phyloP scores from a whole-genome alignment of 2,888 invertebrate species.

The Hydrotaea cyrtoneurina region DNA sequence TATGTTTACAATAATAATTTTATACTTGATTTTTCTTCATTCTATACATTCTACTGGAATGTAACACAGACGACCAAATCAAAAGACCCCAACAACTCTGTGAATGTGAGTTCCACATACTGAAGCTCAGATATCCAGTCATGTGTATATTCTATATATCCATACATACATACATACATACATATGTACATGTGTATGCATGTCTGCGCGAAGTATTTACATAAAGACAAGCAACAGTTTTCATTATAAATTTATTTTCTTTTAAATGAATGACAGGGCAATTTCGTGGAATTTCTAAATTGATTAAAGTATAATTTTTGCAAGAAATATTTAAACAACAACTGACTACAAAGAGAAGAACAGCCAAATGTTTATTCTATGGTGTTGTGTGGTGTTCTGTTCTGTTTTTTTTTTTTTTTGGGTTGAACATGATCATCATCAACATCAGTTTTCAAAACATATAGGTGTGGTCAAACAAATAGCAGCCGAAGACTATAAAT shows the following conservation, averaged over 20 bases:
- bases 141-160: background rate
- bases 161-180: background rate
- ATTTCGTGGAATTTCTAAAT: conserved; percentile 67
- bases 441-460: background rate
- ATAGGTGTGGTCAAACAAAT: background rate
- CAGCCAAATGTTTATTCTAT: conserved; percentile 22
- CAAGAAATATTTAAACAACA: conserved; percentile 58
- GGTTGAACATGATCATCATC: conserved; percentile 16
- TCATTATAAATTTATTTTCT: conserved; percentile 61
- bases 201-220: background rate
- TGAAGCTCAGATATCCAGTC: conserved; percentile 11
- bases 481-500: background rate
- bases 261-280: conserved; percentile 63
- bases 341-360: conserved; percentile 60
- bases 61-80: too few species aligned
- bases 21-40: background rate
- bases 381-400: background rate
- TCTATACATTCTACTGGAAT: background rate
- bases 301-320: conserved; percentile 63
- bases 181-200: conserved; percentile 25
- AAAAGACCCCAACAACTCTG: background rate
- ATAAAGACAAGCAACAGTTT: conserved; percentile 25
- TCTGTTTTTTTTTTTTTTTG: background rate
- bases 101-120: background rate
- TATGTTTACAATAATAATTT: conserved; percentile 30